phyloP scores from a whole-genome alignment of 2,797 vertebrate genomes.

The Clarias fuscus region DNA sequence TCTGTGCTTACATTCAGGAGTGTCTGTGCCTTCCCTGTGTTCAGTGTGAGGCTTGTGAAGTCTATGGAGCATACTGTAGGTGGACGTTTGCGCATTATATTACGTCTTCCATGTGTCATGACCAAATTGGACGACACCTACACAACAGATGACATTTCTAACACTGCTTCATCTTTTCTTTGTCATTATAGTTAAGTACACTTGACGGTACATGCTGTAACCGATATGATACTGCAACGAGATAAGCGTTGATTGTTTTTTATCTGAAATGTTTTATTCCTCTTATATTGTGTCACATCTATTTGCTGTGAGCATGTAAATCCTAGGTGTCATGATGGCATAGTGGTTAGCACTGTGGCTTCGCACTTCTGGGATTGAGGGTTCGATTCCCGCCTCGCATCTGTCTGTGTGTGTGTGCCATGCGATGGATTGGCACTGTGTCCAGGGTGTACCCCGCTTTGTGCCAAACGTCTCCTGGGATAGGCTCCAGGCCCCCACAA shows the following conservation, averaged over 20 bases:
- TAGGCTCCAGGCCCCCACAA: no score
- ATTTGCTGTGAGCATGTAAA: neutral
- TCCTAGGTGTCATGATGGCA: no score
- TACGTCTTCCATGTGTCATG: neutral
- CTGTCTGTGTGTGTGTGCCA: no score
- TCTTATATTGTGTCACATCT: neutral
- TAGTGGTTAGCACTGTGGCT: no score
- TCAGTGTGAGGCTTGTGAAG: neutral
- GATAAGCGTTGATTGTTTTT: neutral
- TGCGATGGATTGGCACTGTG: no score
- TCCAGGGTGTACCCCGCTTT: no score
- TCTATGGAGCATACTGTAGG: neutral
- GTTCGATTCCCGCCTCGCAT: no score
- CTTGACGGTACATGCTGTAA: neutral
- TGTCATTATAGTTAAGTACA: neutral
- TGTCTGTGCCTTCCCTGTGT: neutral
- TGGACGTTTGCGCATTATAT: neutral
- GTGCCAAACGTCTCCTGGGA: no score
- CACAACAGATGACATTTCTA: neutral
- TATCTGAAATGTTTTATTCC: neutral
- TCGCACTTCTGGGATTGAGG: no score
- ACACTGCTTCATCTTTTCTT: neutral
- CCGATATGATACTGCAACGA: neutral
- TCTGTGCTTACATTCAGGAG: constrained; percentile 8
- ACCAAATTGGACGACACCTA: neutral